Conservation (phyloP, 2,113 vertebrate genomes). For the Macheiramphus alcinus region DNA sequence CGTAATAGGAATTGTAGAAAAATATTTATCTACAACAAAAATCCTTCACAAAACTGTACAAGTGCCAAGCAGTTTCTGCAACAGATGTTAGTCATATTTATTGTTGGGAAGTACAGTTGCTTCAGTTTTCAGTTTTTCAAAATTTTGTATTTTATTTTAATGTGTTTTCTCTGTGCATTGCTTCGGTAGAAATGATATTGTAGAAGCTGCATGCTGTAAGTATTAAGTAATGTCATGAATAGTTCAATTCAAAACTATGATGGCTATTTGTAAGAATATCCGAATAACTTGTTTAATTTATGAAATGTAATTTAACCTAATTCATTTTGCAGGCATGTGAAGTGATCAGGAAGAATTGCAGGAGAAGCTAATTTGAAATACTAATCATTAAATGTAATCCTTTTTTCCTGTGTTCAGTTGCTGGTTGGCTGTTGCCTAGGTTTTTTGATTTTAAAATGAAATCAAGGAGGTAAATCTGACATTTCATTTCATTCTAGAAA, state of each 20-base stretch:
- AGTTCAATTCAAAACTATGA: constrained; percentile 5
- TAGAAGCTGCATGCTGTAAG: background rate
- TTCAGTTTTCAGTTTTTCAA: constrained; percentile 30
- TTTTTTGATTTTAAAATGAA: background rate
- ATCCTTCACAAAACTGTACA: constrained; percentile 38
- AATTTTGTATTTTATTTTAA: background rate
- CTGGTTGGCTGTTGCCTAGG: background rate
- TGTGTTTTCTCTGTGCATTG: background rate
- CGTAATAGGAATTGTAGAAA: constrained; percentile 22
- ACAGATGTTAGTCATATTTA: constrained; percentile 69
- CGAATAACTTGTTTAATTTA: constrained; percentile 8
- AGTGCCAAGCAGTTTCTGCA: constrained; percentile 64
- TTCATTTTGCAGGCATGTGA: constrained; percentile 37
- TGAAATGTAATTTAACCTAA: constrained; percentile 41
- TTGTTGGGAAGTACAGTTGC: constrained; percentile 42
- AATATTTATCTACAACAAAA: constrained; percentile 43
- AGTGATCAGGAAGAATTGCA: constrained; percentile 21
- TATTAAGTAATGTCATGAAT: background rate
- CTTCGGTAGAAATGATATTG: background rate
- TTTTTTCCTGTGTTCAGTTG: background rate
- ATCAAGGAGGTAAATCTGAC: background rate
- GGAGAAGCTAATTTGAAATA: constrained; percentile 25
- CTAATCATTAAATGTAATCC: constrained; percentile 23
- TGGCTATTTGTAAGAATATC: background rate
- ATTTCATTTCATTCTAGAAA: background rate